Conservation (phyloP, 2,797 vertebrate genomes). For the Rhinophrynus dorsalis region DNA sequence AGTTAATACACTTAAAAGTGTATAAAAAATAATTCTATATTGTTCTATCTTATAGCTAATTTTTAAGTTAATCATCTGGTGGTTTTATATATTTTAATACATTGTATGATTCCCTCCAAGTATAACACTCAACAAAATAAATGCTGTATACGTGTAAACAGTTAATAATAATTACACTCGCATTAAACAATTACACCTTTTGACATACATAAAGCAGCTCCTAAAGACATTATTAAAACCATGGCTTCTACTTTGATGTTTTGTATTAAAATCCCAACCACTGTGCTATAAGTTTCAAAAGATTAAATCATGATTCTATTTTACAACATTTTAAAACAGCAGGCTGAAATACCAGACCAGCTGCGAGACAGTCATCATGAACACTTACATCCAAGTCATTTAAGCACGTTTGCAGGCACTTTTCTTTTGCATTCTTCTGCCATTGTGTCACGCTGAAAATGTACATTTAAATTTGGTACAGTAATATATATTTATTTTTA, state of each 20-base stretch:
- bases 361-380: slow-evolving; percentile 65
- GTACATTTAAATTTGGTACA: too few relatives aligned
- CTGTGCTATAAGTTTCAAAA: slow-evolving; percentile 70
- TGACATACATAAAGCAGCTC: slow-evolving; percentile 50
- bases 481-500: too few relatives aligned
- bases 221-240: slow-evolving; percentile 63
- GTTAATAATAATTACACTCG: slow-evolving; percentile 7
- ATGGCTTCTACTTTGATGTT: slow-evolving; percentile 70
- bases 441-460: slow-evolving; percentile 51
- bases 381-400: slow-evolving; percentile 69
- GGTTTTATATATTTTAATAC: too few relatives aligned
- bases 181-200: neutral
- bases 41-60: too few relatives aligned
- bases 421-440: slow-evolving; percentile 58
- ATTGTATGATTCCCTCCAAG: too few relatives aligned
- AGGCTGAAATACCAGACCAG: slow-evolving; percentile 67
- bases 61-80: too few relatives aligned
- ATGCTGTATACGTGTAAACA: too few relatives aligned
- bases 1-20: too few relatives aligned
- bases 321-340: slow-evolving; percentile 71
- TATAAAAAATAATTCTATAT: too few relatives aligned
- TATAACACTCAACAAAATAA: too few relatives aligned
- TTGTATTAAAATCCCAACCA: slow-evolving; percentile 68
- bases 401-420: slow-evolving; percentile 60
- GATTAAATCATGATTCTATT: slow-evolving; percentile 71